These are phyloP conservation scores for Crotalus helleri DNA, from an alignment of 2,113 vertebrate genomes.

Conservation along the genomic window DNA sequence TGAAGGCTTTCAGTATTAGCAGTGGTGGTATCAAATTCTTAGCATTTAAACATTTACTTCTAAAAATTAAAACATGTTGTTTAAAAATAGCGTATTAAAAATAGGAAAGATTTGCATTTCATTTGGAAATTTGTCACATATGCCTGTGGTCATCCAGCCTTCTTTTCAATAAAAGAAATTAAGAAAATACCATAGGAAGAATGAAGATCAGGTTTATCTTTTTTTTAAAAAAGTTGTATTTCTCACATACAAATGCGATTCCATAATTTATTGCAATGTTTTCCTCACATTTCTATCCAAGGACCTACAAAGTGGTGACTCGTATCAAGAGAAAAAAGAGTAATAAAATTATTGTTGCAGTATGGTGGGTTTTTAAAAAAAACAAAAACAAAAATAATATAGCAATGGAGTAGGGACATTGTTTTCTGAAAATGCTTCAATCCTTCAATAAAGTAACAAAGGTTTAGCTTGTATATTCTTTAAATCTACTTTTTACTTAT, in stretches of 20 bases:
- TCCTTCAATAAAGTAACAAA: neutral
- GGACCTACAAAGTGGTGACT: too few species aligned
- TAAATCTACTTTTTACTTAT: neutral
- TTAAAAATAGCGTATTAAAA: neutral
- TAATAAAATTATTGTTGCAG: neutral
- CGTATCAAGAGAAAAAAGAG: neutral
- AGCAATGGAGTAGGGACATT: neutral
- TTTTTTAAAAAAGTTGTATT: neutral
- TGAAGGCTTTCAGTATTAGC: neutral
- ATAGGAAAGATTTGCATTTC: neutral
- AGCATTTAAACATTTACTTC: neutral
- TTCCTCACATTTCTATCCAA: neutral
- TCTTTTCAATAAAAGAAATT: neutral
- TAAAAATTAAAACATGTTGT: neutral
- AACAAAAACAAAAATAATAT: neutral
- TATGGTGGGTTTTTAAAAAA: neutral
- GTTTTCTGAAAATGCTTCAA: neutral
- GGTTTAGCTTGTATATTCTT: neutral
- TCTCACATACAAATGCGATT: neutral
- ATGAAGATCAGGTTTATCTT: fast-evolving
- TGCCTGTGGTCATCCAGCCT: constrained; percentile 2
- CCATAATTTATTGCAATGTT: neutral
- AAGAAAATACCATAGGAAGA: fast-evolving
- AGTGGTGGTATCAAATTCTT: neutral
- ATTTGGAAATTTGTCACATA: neutral